phyloP scores from a whole-genome alignment of 2,888 invertebrate genomes.

The Ormyrus pomaceus region DNA sequence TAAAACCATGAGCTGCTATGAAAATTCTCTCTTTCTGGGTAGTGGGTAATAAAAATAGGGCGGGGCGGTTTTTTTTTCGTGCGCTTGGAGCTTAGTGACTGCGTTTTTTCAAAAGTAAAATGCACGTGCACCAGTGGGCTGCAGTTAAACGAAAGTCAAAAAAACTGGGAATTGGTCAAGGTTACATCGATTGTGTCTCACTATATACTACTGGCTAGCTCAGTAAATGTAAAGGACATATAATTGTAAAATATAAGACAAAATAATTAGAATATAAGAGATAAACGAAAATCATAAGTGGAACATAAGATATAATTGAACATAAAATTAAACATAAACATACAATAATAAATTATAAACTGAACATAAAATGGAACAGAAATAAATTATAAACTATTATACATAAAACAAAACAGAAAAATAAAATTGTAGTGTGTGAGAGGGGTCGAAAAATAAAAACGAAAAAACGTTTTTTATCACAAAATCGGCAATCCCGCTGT shows the following conservation, averaged over 20 bases:
- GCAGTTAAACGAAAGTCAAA: slow-evolving; percentile 49
- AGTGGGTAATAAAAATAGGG: not conserved
- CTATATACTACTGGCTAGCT: slow-evolving; percentile 53
- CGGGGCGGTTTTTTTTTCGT: slow-evolving; percentile 27
- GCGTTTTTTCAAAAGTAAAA: slow-evolving; percentile 43
- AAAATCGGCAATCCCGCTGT: slow-evolving; percentile 58
- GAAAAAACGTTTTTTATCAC: slow-evolving; percentile 44
- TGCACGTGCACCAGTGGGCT: slow-evolving; percentile 54
- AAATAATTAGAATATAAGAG: slow-evolving; percentile 26
- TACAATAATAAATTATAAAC: slow-evolving; percentile 29
- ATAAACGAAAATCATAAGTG: slow-evolving; percentile 24
- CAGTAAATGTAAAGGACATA: slow-evolving; percentile 44
- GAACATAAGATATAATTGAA: slow-evolving; percentile 31
- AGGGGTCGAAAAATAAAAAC: slow-evolving; percentile 14
- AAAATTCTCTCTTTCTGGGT: slow-evolving; percentile 65
- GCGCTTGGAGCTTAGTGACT: slow-evolving; percentile 46
- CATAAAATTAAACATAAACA: slow-evolving; percentile 34
- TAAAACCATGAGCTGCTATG: slow-evolving; percentile 63
- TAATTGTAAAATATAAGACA: slow-evolving; percentile 13
- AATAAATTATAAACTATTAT: slow-evolving; percentile 14
- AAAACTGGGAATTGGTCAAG: slow-evolving; percentile 43
- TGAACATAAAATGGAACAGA: slow-evolving; percentile 36
- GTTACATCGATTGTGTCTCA: slow-evolving; percentile 47
- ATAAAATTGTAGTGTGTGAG: not conserved
- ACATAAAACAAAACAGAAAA: slow-evolving; percentile 4